Evolutionary conservation across 2,797 vertebrate genomes (phyloP).

Genomic region (Artibeus jamaicensis): DNA sequence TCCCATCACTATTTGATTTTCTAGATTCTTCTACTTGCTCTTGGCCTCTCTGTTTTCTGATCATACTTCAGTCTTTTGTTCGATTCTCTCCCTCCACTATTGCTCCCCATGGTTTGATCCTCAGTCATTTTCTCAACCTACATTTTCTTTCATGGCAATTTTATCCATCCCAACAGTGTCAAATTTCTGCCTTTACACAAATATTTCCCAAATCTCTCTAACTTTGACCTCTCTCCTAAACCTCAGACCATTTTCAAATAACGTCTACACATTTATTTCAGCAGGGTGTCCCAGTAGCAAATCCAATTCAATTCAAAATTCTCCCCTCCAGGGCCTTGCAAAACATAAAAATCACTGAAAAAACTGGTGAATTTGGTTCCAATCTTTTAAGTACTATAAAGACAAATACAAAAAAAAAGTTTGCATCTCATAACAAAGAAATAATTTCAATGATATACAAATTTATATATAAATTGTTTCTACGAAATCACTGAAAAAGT

Average conservation of each 20-base stretch:
- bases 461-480: background rate
- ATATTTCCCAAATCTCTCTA: conserved; percentile 7
- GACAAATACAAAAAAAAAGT: background rate
- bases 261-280: background rate
- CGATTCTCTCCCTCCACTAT: background rate
- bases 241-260: conserved; percentile 11
- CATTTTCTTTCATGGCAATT: conserved; percentile 36
- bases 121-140: conserved; percentile 23
- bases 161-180: background rate
- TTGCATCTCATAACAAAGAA: background rate
- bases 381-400: conserved; percentile 45
- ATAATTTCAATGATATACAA: conserved; percentile 24
- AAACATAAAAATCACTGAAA: conserved; percentile 4
- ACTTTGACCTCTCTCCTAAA: conserved; percentile 14
- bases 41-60: conserved; percentile 21
- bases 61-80: background rate
- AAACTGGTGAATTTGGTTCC: background rate
- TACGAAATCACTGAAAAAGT: background rate
- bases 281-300: background rate
- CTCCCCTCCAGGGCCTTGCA: background rate
- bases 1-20: background rate
- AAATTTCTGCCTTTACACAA: conserved; percentile 34
- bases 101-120: background rate
- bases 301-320: conserved; percentile 60
- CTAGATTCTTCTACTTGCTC: conserved; percentile 10